Evolutionary conservation across 2,797 vertebrate species (phyloP).

Genomic region (Podargus strigoides): DNA sequence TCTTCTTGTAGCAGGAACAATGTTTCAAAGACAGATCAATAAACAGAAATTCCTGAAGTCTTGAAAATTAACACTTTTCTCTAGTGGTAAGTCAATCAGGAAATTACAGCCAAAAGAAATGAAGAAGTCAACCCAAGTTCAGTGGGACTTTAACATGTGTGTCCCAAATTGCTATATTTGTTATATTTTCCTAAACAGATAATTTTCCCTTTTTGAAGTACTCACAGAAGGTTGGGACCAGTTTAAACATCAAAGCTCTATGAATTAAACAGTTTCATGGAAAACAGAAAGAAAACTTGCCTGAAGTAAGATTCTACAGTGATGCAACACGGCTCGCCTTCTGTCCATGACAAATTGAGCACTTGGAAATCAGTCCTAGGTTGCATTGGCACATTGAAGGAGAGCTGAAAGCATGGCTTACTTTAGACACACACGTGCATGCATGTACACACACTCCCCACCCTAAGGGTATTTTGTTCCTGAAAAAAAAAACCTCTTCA

Average conservation of each 20-base stretch:
- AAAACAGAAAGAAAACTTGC: slow-evolving; percentile 76
- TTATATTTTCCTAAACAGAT: slow-evolving; percentile 81
- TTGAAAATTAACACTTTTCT: slow-evolving; percentile 64
- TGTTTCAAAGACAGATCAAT: slow-evolving; percentile 56
- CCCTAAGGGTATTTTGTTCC: background rate
- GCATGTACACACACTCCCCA: background rate
- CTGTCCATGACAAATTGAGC: slow-evolving; percentile 72
- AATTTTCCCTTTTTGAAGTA: slow-evolving; percentile 85
- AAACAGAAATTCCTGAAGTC: slow-evolving; percentile 45
- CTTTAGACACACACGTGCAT: background rate
- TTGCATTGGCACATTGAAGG: background rate
- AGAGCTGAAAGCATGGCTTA: background rate
- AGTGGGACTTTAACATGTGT: slow-evolving; percentile 58
- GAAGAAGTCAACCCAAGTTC: slow-evolving; percentile 64
- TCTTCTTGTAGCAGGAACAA: slow-evolving; percentile 22
- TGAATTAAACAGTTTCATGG: slow-evolving; percentile 83
- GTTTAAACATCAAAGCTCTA: slow-evolving; percentile 88
- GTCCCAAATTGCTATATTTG: slow-evolving; percentile 69
- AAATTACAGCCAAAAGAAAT: slow-evolving; percentile 33
- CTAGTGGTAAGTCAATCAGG: slow-evolving; percentile 25
- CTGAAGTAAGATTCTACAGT: slow-evolving; percentile 76
- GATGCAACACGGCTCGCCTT: slow-evolving; percentile 63
- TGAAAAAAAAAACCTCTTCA: background rate
- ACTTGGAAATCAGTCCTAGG: slow-evolving; percentile 71
- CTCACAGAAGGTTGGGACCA: slow-evolving; percentile 81